These are phyloP conservation scores for Cynocephalus volans DNA, from an alignment of 2,113 vertebrate genomes.

Conservation along the genomic window DNA sequence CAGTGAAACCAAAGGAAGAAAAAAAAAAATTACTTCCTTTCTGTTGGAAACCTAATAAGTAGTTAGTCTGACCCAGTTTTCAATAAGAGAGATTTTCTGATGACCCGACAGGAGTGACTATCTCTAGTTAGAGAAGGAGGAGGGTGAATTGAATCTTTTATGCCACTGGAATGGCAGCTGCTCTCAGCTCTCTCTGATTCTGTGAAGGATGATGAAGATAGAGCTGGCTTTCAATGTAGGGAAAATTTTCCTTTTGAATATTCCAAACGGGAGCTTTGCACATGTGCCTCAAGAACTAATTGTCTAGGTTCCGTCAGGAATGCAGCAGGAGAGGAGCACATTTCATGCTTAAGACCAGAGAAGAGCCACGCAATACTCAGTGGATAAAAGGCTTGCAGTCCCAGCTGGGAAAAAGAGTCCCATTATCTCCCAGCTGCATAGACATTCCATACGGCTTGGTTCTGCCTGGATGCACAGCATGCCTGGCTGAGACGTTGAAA, in stretches of 20 bases:
- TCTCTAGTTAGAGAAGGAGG: constrained; percentile 73
- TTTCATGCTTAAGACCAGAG: constrained; percentile 78
- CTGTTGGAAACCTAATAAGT: constrained; percentile 63
- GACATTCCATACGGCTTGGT: constrained; percentile 89
- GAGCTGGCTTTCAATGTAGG: constrained; percentile 68
- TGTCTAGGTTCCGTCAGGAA: constrained; percentile 81
- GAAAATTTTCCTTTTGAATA: constrained; percentile 77
- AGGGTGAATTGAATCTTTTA: constrained; percentile 85
- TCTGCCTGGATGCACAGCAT: constrained; percentile 91
- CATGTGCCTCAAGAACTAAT: constrained; percentile 82
- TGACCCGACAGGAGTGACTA: constrained; percentile 85
- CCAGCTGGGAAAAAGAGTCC: constrained; percentile 89
- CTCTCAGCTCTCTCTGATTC: constrained; percentile 72
- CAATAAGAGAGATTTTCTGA: constrained; percentile 78
- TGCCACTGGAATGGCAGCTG: constrained; percentile 82
- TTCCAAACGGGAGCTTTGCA: constrained; percentile 69
- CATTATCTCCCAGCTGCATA: constrained; percentile 89
- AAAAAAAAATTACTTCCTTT: constrained; percentile 48
- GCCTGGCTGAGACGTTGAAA: constrained; percentile 86
- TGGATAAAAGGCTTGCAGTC: constrained; percentile 88
- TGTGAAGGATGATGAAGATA: constrained; percentile 74
- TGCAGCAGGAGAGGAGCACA: constrained; percentile 75
- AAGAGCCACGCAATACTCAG: constrained; percentile 84
- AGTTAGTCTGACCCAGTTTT: constrained; percentile 86
- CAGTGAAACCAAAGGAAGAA: not conserved